A percentile compares a stretch with the other conserved stretches of the same genome.
phyloP scores from a whole-genome alignment of 2,888 invertebrate genomes.

The Geotrupes spiniger region DNA sequence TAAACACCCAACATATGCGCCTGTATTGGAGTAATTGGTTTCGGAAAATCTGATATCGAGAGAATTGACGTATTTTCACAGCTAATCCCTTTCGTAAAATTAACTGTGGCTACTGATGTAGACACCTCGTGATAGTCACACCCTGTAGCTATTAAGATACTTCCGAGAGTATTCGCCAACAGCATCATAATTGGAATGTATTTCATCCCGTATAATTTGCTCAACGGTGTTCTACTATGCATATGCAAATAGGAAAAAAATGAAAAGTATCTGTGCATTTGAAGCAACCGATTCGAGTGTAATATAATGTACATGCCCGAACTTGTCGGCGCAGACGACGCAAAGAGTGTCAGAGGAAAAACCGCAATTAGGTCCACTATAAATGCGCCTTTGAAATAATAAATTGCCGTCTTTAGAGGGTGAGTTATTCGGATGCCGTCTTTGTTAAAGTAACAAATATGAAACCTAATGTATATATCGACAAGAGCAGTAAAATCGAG shows the following conservation, averaged over 20 bases:
- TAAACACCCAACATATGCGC: constrained; percentile 10
- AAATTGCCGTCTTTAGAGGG: constrained; percentile 11
- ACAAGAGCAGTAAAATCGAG: constrained; percentile 36
- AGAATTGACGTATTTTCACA: constrained; percentile 6
- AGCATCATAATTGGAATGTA: constrained; percentile 11
- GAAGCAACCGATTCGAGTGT: constrained; percentile 8
- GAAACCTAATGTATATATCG: constrained; percentile 50
- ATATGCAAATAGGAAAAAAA: constrained; percentile 6
- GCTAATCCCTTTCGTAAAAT: neutral
- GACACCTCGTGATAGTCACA: constrained; percentile 3
- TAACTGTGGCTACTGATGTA: too few relatives aligned
- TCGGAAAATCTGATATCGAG: neutral
- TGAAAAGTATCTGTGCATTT: constrained; percentile 12
- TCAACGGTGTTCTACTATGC: neutral
- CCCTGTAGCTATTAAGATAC: constrained; percentile 5
- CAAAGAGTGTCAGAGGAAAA: constrained; percentile 7
- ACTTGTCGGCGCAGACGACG: too few relatives aligned
- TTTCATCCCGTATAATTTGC: constrained; percentile 3
- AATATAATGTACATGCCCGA: constrained; percentile 4
- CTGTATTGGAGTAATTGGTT: neutral
- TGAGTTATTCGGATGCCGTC: constrained; percentile 16
- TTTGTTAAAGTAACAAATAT: constrained; percentile 15
- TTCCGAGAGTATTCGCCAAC: constrained; percentile 12
- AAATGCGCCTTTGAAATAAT: constrained; percentile 14
- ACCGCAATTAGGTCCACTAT: constrained; percentile 13